Conservation (phyloP, 2,888 invertebrate species). For the Antheraea assamensis region DNA sequence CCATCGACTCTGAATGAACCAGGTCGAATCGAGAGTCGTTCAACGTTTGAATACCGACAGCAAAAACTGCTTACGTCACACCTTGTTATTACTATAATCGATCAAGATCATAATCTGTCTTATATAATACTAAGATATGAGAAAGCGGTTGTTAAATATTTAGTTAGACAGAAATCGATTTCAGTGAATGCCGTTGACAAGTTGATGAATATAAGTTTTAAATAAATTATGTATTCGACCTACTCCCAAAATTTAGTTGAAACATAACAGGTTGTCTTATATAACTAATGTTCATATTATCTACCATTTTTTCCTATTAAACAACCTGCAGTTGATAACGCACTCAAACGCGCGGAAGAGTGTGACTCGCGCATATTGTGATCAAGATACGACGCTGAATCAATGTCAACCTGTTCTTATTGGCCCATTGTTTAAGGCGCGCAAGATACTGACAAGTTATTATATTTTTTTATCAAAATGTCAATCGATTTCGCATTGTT, state of each 20-base stretch:
- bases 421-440: conserved; percentile 35
- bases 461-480: conserved; percentile 8
- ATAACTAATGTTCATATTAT: background rate
- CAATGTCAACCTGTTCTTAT: conserved; percentile 56
- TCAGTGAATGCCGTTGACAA: conserved; percentile 32
- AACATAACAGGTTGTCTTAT: background rate
- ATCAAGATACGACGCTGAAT: conserved; percentile 40
- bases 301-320: background rate
- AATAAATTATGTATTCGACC: conserved; percentile 24
- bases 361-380: conserved; percentile 45
- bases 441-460: conserved; percentile 17
- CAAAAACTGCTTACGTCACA: conserved; percentile 64
- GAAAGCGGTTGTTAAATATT: conserved; percentile 59
- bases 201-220: conserved; percentile 27
- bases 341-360: conserved; percentile 16
- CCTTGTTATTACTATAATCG: conserved; percentile 71
- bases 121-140: conserved; percentile 62
- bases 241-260: background rate
- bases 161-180: conserved; percentile 42
- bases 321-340: conserved; percentile 19
- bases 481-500: conserved; percentile 1
- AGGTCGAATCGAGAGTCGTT: conserved; percentile 60
- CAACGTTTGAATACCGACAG: conserved; percentile 56
- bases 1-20: conserved; percentile 52
- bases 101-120: conserved; percentile 69